A percentile compares a stretch with the other conserved stretches of the same genome.
phyloP scores from a whole-genome alignment of 2,797 vertebrate species.

The Anisognathus igniventris region DNA sequence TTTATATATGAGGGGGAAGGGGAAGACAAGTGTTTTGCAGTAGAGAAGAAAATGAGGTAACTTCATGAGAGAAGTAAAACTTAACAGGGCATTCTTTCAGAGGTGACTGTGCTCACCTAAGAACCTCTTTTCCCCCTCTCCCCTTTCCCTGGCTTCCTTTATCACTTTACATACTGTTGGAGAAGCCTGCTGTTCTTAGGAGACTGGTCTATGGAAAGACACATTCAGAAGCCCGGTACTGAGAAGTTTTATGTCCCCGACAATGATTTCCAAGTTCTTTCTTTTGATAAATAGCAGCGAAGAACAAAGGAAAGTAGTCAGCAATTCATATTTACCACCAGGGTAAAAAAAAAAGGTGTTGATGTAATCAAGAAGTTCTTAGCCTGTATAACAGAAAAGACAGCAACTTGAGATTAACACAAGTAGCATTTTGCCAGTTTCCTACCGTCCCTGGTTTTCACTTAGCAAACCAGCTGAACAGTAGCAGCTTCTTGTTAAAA shows the following conservation, averaged over 20 bases:
- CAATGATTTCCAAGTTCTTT: constrained; percentile 40
- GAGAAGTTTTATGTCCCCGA: background rate
- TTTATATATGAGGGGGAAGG: background rate
- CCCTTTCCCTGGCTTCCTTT: background rate
- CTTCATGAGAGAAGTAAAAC: background rate
- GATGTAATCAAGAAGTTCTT: constrained; percentile 41
- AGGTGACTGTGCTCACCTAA: background rate
- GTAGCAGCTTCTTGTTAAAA: constrained; percentile 59
- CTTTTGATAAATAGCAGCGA: constrained; percentile 57
- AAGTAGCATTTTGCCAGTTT: constrained; percentile 30
- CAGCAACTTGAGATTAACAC: constrained; percentile 56
- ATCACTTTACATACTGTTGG: background rate
- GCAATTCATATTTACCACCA: constrained; percentile 61
- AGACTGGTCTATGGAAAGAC: background rate
- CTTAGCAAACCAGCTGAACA: constrained; percentile 50
- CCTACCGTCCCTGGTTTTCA: constrained; percentile 44
- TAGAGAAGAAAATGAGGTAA: constrained; percentile 47
- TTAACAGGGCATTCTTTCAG: background rate
- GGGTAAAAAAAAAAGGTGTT: constrained; percentile 53
- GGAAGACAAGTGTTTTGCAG: background rate
- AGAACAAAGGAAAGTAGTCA: constrained; percentile 58
- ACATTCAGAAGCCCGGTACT: background rate
- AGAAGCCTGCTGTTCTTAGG: background rate
- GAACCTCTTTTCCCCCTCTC: background rate
- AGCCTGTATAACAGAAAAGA: constrained; percentile 59